Percentiles rank a stretch among this genome's conserved stretches.
phyloP scores from a whole-genome alignment of 2,888 invertebrate genomes.

The Drosophila multiciliata region DNA sequence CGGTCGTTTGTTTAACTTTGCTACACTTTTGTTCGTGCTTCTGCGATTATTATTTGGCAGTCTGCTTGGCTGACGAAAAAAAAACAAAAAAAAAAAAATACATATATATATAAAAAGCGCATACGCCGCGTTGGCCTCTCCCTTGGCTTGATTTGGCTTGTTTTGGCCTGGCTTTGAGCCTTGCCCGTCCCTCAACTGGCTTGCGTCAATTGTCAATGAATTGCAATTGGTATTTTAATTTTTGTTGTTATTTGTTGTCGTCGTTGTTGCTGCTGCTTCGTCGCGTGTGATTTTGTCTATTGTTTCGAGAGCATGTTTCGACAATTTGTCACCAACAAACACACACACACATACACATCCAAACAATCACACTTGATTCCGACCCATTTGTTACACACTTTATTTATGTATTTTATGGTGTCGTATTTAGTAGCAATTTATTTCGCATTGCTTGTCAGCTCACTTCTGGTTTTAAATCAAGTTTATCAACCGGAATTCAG shows the following conservation, averaged over 20 bases:
- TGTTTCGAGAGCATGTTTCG: slow-evolving; percentile 63
- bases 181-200: slow-evolving; percentile 73
- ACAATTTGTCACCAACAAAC: slow-evolving; percentile 72
- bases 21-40: slow-evolving; percentile 42
- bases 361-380: slow-evolving; percentile 29
- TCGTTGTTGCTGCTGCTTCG: slow-evolving; percentile 7
- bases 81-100: not conserved
- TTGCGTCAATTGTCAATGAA: slow-evolving; percentile 60
- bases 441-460: slow-evolving; percentile 44
- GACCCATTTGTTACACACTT: slow-evolving; percentile 76
- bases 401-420: slow-evolving; percentile 56
- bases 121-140: slow-evolving; percentile 75
- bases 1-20: slow-evolving; percentile 50
- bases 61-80: slow-evolving; percentile 32
- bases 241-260: slow-evolving; percentile 3
- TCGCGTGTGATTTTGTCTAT: slow-evolving; percentile 30
- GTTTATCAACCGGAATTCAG: slow-evolving; percentile 79
- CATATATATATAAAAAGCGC: slow-evolving; percentile 37
- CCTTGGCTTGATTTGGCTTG: slow-evolving; percentile 39
- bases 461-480: slow-evolving; percentile 81
- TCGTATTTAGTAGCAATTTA: slow-evolving; percentile 74
- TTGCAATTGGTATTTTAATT: slow-evolving; percentile 55
- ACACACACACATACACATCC: not conserved
- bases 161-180: slow-evolving; percentile 60
- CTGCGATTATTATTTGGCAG: slow-evolving; percentile 15